Evolutionary conservation across 2,797 vertebrate genomes (phyloP).

Genomic region (Propithecus deckenii): DNA sequence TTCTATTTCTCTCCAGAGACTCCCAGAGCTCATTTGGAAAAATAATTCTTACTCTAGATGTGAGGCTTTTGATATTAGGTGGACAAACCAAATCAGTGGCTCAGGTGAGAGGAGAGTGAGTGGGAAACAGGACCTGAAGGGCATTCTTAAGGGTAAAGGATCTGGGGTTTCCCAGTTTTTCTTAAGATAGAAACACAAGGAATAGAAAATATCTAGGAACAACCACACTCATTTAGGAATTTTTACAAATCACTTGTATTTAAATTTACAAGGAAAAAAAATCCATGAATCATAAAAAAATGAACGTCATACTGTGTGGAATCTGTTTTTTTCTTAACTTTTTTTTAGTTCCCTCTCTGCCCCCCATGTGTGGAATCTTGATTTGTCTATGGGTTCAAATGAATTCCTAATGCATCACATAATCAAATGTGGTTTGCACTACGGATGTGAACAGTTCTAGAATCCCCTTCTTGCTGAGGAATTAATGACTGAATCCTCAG

Average conservation of each 20-base stretch:
- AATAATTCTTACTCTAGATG: background rate
- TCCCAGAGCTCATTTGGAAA: background rate
- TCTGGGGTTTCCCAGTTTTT: background rate
- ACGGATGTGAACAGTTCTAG: background rate
- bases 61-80: background rate
- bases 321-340: background rate
- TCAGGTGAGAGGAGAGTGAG: background rate
- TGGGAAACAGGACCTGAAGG: background rate
- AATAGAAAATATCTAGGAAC: background rate
- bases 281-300: background rate
- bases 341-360: no score
- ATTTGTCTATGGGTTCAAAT: background rate
- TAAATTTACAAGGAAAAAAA: constrained; percentile 18
- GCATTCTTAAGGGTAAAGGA: background rate
- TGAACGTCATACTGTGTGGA: background rate
- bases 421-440: background rate
- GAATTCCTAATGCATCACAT: background rate
- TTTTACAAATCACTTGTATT: background rate
- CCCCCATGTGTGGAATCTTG: background rate
- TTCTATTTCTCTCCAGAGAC: background rate
- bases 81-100: background rate
- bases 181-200: background rate
- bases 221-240: background rate
- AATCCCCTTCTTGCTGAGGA: background rate
- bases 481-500: background rate